Conservation (phyloP, 92 coral and sea anemone species). For the Parazoanthus darwini region DNA sequence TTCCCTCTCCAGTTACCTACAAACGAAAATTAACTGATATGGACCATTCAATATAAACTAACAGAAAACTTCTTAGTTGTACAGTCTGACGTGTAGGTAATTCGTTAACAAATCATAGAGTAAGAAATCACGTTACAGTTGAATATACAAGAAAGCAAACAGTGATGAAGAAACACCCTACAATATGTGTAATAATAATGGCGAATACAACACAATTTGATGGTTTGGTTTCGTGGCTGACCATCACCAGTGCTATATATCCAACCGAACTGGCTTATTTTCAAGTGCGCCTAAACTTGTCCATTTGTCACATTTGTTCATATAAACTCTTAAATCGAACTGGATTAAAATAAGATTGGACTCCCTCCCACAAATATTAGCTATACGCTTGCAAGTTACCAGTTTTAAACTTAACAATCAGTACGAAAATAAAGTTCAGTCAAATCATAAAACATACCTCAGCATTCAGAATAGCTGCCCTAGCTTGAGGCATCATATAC, state of each 20-base stretch:
- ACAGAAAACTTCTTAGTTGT: not conserved
- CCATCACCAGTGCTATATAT: too few relatives aligned
- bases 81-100: too few relatives aligned
- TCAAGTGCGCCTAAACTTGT: not conserved
- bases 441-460: slow-evolving; percentile 55
- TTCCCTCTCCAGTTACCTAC: slow-evolving; percentile 83
- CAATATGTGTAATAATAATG: too few relatives aligned
- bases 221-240: too few relatives aligned
- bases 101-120: too few relatives aligned
- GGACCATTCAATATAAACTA: not conserved
- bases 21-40: not conserved
- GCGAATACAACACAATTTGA: too few relatives aligned
- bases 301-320: not conserved
- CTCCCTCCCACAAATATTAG: too few relatives aligned
- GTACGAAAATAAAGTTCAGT: not conserved
- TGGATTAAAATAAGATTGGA: not conserved
- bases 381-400: not conserved
- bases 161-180: too few relatives aligned
- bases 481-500: slow-evolving; percentile 99
- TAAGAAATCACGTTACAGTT: too few relatives aligned
- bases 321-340: not conserved
- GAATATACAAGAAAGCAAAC: too few relatives aligned
- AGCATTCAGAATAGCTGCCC: slow-evolving; percentile 88
- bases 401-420: not conserved
- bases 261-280: too few relatives aligned